Base-by-base conservation (phyloP, 2,888 invertebrate species). In the Gerris lacustris region DNA sequence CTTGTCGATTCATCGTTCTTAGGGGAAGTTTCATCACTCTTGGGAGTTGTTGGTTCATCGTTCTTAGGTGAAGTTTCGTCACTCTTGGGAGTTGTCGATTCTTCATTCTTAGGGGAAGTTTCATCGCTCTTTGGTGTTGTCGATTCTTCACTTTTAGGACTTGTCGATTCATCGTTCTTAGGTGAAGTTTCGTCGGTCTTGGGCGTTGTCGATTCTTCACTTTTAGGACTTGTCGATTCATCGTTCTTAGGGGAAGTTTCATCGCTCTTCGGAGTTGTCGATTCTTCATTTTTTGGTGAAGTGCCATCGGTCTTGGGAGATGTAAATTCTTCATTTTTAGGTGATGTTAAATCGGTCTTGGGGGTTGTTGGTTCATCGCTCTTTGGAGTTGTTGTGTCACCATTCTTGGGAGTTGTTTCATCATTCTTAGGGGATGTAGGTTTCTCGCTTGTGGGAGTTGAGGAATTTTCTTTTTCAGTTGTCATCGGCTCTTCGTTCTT, bases 381-480 rank as follows among this genome's bases (percentile, higher is more conserved):
- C 18, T 64, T 64, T n/a, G 64, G 64, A n/a, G 64, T 64, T 64
- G 64, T 64, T 64, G 6, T n/a, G 11, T 64, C 64, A n/a, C 17
- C 64, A 18, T 4, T 64, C 64, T 64, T 64, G 2, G 64, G 64
- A 18, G 64, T n/a, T 5, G 64, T 64, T 64, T 9, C 7, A 18
- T 64, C 64, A 5, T 64, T 64, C 17, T 64, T 64, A 64, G 64
- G 64, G 7, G 64, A n/a, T 17, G 64, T 64, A 18, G 64, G 64
- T 64, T 64, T 9, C n/a, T 55, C 55, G 15, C 55, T 55, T 55
- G 9, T 4, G 17, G 64, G 18, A n/a, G 64, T 64, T 64, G 64
- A n/a, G 2, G 64, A 31, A 7, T 64, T 17, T 7, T 55, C 55
- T 5, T 55, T 55, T 55, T 55, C 15, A 9, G 55, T 11, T 11